phyloP scores from a whole-genome alignment of 2,113 vertebrate species.

The Ceyx cyanopectus region DNA sequence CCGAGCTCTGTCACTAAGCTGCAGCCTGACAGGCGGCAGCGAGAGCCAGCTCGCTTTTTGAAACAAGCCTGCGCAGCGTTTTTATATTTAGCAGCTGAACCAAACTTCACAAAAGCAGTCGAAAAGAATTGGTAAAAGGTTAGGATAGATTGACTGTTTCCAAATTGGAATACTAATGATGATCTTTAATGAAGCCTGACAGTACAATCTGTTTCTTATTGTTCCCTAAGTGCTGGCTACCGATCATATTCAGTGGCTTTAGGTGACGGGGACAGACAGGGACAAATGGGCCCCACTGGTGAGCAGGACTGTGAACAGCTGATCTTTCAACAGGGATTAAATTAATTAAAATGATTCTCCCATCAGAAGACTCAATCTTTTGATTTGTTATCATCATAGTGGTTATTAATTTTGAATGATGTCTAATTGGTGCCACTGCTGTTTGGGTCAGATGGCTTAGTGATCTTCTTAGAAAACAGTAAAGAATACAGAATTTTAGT shows the following conservation, averaged over 20 bases:
- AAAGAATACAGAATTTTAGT: conserved; percentile 63
- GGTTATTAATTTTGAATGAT: conserved; percentile 82
- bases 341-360: conserved; percentile 90
- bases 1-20: conserved; percentile 67
- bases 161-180: conserved; percentile 98
- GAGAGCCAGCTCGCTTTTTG: conserved; percentile 30
- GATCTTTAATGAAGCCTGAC: conserved; percentile 98
- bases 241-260: conserved; percentile 83
- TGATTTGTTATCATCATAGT: conserved; percentile 80
- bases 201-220: conserved; percentile 99
- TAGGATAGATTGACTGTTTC: conserved; percentile 79
- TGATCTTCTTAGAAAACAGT: conserved; percentile 71
- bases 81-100: conserved; percentile 81
- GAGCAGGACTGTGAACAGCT: conserved; percentile 83
- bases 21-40: conserved; percentile 75
- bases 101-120: conserved; percentile 76
- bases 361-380: conserved; percentile 80
- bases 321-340: conserved; percentile 94
- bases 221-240: conserved; percentile 88
- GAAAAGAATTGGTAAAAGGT: conserved; percentile 79
- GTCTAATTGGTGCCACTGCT: conserved; percentile 80
- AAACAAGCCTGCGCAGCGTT: conserved; percentile 42
- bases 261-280: conserved; percentile 75
- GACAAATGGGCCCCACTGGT: conserved; percentile 80
- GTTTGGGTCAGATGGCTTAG: conserved; percentile 63